These are phyloP conservation scores for Orcinus orca DNA, from an alignment of 2,113 vertebrate species.

Conservation along the genomic window DNA sequence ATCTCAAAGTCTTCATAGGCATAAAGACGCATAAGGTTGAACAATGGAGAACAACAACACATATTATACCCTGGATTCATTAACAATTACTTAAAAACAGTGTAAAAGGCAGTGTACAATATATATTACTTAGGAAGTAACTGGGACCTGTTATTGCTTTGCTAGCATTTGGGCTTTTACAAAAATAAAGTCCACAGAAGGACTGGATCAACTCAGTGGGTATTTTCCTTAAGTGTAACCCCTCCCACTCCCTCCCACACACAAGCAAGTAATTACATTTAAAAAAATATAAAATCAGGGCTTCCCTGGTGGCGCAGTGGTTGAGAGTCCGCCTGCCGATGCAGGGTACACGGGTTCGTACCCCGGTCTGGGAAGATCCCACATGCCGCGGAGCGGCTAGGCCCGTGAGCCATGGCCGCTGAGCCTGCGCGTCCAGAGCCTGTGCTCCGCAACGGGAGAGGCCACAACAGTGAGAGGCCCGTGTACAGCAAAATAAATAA, in stretches of 20 bases:
- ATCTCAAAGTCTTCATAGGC: background rate
- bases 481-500: too few species aligned
- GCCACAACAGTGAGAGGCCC: too few species aligned
- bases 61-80: background rate
- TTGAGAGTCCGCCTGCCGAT: too few species aligned
- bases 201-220: background rate
- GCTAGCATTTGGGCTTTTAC: constrained; percentile 3
- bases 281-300: constrained; percentile 16
- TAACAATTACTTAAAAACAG: background rate
- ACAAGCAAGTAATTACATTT: background rate
- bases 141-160: background rate
- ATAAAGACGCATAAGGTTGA: background rate
- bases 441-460: too few species aligned
- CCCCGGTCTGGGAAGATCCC: too few species aligned
- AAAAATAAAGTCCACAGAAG: constrained; percentile 9
- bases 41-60: background rate
- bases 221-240: background rate
- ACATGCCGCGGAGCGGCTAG: too few species aligned
- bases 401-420: too few species aligned
- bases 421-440: too few species aligned
- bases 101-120: background rate
- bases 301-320: too few species aligned
- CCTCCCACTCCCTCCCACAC: background rate
- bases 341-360: too few species aligned
- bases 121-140: background rate